Evolutionary conservation across 1,140 invertebrate genomes (phyloP), one percentile per base, ranked within the genome.

Genomic region (Trigoniulus corallinus): DNA sequence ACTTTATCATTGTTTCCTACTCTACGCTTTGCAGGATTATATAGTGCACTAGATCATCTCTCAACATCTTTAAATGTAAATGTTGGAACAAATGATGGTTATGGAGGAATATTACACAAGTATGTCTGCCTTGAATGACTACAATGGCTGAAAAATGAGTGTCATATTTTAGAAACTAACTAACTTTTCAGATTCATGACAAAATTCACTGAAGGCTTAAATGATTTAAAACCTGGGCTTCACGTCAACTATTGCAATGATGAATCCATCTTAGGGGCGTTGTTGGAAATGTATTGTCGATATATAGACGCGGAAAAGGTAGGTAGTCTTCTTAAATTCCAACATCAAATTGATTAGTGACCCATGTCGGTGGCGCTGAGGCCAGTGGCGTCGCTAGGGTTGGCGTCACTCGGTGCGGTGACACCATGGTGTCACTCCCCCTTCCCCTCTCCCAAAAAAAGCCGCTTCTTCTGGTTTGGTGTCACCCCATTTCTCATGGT

Each of bases 231-330:
- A 48, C 62, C 64, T 58, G 62, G 63, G 23, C 44, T 65, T 12
- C 66, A 70, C 53, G 64, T 64, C 4, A 49, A 66, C 20, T 58
- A 56, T 49, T 56, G 43, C 48, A 64, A 67, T 59, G 66, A 65
- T 57, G 67, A 69, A 51, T 62, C 58, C 15, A 66, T 63, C 2
- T 53, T 71, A 29, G 70, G 67, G 4, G 59, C 62, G 46, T 61
- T 63, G 21, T 52, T 70, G 3, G 60, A 64, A 44, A 57, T 70
- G 4, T 69, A 65, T 57, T 43, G 57, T 2, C 56, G 64, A 45
- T 69, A 68, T 53, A 56, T 65, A 22, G 64, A 68, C 25, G 60
- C 62, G 21, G 62, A 68, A 39, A 65, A 63, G 59, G 64, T 67
- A 56, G 45, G n/a, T 37, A 52, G 48, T 15, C 4, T 34, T 34